Evolutionary conservation across 2,113 vertebrate species (phyloP).

Genomic region (Tragelaphus strepsiceros): DNA sequence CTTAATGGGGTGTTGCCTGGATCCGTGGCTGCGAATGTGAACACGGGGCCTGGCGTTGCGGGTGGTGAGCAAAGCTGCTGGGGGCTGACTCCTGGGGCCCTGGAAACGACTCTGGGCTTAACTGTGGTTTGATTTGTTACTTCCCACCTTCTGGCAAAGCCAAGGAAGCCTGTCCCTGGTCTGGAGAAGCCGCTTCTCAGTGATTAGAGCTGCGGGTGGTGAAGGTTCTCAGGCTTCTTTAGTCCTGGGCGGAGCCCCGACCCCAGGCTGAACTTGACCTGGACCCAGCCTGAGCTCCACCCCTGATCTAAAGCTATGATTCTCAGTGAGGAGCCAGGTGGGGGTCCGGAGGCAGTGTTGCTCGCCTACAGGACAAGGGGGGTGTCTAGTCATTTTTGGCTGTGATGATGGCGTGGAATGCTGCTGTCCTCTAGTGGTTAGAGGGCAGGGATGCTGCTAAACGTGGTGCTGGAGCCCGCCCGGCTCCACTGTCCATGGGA

Average conservation of each 20-base stretch:
- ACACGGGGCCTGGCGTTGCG: background rate
- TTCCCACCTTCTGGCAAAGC: background rate
- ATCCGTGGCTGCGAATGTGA: background rate
- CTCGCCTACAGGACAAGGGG: background rate
- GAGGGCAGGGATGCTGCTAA: background rate
- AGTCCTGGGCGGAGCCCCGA: background rate
- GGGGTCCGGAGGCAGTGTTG: fast-evolving
- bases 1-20: constrained; percentile 13
- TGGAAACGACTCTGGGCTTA: background rate
- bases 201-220: background rate
- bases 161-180: background rate
- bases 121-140: background rate
- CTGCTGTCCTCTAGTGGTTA: background rate
- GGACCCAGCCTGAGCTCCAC: background rate
- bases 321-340: fast-evolving
- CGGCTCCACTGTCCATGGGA: background rate
- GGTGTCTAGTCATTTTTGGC: background rate
- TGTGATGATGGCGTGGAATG: background rate
- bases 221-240: background rate
- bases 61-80: background rate
- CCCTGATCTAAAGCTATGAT: background rate
- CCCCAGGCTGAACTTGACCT: background rate
- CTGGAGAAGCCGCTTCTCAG: background rate
- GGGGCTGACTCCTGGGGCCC: background rate
- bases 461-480: background rate